Percentiles rank a stretch among this genome's conserved stretches.
Conservation (phyloP, 2,797 vertebrate species). For the Schizothorax lantsangensis region DNA sequence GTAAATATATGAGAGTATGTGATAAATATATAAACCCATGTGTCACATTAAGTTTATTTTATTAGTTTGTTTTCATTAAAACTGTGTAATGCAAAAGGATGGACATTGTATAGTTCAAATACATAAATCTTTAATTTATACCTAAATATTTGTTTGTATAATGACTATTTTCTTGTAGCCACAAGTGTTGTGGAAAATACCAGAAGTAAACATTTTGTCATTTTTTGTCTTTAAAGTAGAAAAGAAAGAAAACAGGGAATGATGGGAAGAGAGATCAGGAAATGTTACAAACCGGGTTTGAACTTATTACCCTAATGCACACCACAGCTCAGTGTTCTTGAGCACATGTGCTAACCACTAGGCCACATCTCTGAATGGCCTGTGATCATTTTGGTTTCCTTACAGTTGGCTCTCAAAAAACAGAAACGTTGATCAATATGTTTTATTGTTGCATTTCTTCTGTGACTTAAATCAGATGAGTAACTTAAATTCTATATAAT, state of each 20-base stretch:
- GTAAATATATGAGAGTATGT: background rate
- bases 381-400: background rate
- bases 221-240: background rate
- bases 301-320: background rate
- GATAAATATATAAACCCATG: background rate
- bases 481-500: slow-evolving; percentile 10
- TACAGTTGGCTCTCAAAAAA: background rate
- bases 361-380: background rate
- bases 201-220: background rate
- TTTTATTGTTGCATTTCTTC: background rate
- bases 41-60: background rate
- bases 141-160: background rate
- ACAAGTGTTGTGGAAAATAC: slow-evolving; percentile 3
- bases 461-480: background rate
- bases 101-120: background rate
- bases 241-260: background rate
- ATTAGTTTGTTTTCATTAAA: background rate
- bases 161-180: background rate
- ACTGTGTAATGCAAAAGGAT: background rate
- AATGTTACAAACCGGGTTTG: background rate
- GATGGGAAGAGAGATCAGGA: background rate
- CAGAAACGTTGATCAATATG: background rate
- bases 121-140: no score
- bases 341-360: slow-evolving; percentile 6
- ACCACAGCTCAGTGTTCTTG: background rate